phyloP scores from a whole-genome alignment of 2,888 invertebrate genomes.

The Heliconius ethilla region DNA sequence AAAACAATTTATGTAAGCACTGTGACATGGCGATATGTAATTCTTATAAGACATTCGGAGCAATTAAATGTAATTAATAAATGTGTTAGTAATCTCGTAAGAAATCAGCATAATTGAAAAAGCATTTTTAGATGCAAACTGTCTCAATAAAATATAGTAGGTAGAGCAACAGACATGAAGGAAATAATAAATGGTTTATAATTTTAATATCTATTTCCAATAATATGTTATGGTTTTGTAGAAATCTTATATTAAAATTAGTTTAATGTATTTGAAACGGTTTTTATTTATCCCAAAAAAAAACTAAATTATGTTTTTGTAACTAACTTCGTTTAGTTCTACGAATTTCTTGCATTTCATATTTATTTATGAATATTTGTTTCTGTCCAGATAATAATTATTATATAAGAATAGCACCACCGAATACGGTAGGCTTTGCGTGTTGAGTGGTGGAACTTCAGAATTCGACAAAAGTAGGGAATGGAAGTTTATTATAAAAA shows the following conservation, averaged over 20 bases:
- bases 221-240: conserved; percentile 3
- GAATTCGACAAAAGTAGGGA: no score
- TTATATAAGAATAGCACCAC: no score
- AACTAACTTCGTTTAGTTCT: no score
- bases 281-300: not conserved
- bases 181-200: conserved; percentile 13
- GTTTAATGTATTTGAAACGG: not conserved
- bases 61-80: conserved; percentile 24
- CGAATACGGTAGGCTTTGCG: no score
- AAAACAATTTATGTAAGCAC: not conserved
- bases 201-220: not conserved
- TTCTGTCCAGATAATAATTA: no score
- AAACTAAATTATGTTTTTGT: no score
- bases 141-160: not conserved
- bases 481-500: no score
- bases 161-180: not conserved
- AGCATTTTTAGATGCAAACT: conserved; percentile 7
- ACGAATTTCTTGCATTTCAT: no score
- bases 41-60: conserved; percentile 1
- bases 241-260: not conserved
- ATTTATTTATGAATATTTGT: no score
- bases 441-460: no score
- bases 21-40: conserved; percentile 6
- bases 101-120: conserved; percentile 17
- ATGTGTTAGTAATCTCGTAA: conserved; percentile 16